Evolutionary conservation across 2,888 invertebrate genomes (phyloP).

Genomic region (Melanophora roralis): DNA sequence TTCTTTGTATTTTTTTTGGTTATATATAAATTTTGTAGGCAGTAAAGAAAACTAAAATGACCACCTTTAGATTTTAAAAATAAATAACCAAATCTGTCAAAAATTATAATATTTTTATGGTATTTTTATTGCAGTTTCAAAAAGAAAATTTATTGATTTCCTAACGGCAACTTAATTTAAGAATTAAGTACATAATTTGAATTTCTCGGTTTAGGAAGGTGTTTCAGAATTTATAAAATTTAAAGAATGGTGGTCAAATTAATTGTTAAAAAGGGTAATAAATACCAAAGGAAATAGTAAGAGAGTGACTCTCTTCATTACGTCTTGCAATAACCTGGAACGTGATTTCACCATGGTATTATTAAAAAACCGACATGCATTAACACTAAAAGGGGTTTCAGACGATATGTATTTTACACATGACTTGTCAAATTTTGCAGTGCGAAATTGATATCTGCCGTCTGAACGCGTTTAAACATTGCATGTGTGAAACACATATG

Average conservation of each 20-base stretch:
- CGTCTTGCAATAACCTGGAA: too few relatives aligned
- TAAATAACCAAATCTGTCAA: conserved; percentile 32
- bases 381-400: too few relatives aligned
- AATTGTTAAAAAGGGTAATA: too few relatives aligned
- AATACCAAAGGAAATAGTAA: too few relatives aligned
- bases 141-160: conserved; percentile 6
- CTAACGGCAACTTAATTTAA: not conserved
- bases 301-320: too few relatives aligned
- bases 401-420: too few relatives aligned
- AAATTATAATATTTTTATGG: conserved; percentile 7
- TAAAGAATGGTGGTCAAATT: conserved; percentile 18
- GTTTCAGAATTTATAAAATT: not conserved
- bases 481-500: too few relatives aligned
- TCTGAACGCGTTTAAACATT: too few relatives aligned
- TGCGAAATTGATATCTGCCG: too few relatives aligned
- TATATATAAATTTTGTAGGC: not conserved
- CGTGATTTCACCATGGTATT: too few relatives aligned
- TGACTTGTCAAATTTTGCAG: too few relatives aligned
- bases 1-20: conserved; percentile 25
- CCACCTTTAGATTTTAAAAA: conserved; percentile 11
- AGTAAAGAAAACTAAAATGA: not conserved
- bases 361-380: too few relatives aligned
- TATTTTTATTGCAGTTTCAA: conserved; percentile 14
- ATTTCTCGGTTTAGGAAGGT: not conserved
- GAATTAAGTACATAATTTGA: not conserved